Conservation (phyloP, 2,888 invertebrate genomes). For the Volucella inflata region DNA sequence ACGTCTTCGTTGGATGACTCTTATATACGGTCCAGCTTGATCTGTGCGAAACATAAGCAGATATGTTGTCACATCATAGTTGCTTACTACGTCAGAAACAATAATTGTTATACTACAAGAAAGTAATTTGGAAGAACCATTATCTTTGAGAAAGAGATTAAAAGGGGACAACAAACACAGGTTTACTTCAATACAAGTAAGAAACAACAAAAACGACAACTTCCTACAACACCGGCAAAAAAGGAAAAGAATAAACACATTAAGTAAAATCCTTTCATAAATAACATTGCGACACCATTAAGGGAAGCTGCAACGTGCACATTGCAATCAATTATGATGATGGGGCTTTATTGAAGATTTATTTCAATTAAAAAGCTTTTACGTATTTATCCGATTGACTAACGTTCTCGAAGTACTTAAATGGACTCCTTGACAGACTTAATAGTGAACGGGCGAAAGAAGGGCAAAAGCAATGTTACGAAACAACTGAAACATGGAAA, state of each 20-base stretch:
- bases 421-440: constrained; percentile 71
- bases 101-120: no score
- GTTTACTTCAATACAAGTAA: no score
- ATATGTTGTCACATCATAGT: no score
- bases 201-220: no score
- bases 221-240: neutral
- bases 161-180: no score
- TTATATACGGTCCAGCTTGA: no score
- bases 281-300: constrained; percentile 75
- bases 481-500: constrained; percentile 37
- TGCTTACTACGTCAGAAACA: no score
- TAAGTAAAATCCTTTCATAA: constrained; percentile 74
- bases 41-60: no score
- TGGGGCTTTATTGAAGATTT: constrained; percentile 76
- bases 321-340: constrained; percentile 75
- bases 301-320: constrained; percentile 74
- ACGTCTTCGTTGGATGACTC: no score
- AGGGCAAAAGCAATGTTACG: neutral
- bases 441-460: constrained; percentile 8
- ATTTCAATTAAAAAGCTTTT: constrained; percentile 76
- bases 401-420: constrained; percentile 75
- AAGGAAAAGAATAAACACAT: constrained; percentile 68
- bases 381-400: constrained; percentile 76
- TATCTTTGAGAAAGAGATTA: no score
- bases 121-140: no score